A percentile compares a stretch with the other conserved stretches of the same genome.
These are phyloP conservation scores for Pomacea canaliculata DNA, from an alignment of 2,888 invertebrate species.

Conservation along the genomic window DNA sequence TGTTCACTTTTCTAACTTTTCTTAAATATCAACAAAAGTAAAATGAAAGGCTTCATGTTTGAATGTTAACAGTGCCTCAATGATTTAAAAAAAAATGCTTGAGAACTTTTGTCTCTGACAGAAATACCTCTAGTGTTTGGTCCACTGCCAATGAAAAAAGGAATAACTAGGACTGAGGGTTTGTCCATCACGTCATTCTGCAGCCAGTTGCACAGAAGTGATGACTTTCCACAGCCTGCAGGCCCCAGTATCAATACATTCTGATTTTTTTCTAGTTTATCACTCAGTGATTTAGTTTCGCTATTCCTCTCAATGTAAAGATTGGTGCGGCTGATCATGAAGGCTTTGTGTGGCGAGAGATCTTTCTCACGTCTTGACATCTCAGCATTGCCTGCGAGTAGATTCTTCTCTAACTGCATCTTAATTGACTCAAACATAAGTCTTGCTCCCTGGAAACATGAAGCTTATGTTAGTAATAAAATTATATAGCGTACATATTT, in stretches of 20 bases:
- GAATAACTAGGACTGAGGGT: constrained; percentile 39
- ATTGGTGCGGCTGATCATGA: constrained; percentile 45
- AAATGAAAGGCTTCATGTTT: neutral
- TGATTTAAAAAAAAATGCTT: too few species aligned
- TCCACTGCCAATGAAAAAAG: constrained; percentile 60
- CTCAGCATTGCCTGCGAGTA: constrained; percentile 4
- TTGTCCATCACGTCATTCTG: constrained; percentile 35
- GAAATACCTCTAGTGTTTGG: constrained; percentile 49
- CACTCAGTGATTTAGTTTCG: constrained; percentile 31
- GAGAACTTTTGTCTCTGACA: neutral
- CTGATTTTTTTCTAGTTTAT: neutral
- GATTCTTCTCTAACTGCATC: constrained; percentile 29
- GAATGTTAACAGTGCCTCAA: too few species aligned
- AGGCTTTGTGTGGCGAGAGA: constrained; percentile 48
- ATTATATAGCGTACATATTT: too few species aligned
- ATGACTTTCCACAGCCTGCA: constrained; percentile 61
- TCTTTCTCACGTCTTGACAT: constrained; percentile 21
- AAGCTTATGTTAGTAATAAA: neutral
- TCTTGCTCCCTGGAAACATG: constrained; percentile 52
- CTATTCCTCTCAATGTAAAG: constrained; percentile 49
- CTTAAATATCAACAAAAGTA: neutral
- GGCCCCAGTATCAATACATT: constrained; percentile 47
- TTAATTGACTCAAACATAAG: constrained; percentile 58
- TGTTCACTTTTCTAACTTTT: too few species aligned
- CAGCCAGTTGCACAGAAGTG: constrained; percentile 55